Base-by-base conservation (phyloP, 2,797 vertebrate genomes). In the Diglossa cyanea region DNA sequence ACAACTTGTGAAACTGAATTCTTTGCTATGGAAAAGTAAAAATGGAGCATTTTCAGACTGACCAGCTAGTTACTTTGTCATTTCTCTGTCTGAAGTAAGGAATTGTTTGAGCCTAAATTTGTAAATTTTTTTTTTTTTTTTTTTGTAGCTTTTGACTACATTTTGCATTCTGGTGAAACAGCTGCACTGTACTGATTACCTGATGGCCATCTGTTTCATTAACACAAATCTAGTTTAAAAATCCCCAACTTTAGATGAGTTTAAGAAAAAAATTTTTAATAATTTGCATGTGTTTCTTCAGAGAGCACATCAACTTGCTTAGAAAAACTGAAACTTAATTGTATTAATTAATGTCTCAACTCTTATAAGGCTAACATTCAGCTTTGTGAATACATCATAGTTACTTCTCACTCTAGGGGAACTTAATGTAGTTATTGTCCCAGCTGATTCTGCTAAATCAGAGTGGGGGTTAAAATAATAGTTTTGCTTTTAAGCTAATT, bases 391-490 rank as follows among this genome's bases (percentile, higher is more conserved):
- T 66, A 58, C 1, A 1, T n/a, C 11, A 55, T 8, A 40, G 14
- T 31, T 50, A 4, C 6, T 24, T 50, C 28, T 84, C 42, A 35
- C 12, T 21, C 17, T 45, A 53, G 9, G 44, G 11, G 8, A 74
- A 37, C 3, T 65, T 42, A 17, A 39, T 9, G 10, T 8, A 66
- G 10, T 24, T 55, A 39, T 66, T 90, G 4, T 74, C 9, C 12
- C 8, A 74, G 26, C 2, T 65, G 23, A 48, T 87, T 39, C 4
- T 62, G 14, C 10, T 83, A 74, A 60, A 39, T 55, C 28, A 31
- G 13, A 31, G 14, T 0, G 0, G 2, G 0, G 0, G 3, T 65
- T 76, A 26, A 51, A 81, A 55, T 20, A 71, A 66, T 23, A 31
- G 1, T 48, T 85, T 44, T 81, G 10, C 11, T 86, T 90, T 92